Conservation (phyloP, 2,113 vertebrate genomes). For the Malurus cyaneus region DNA sequence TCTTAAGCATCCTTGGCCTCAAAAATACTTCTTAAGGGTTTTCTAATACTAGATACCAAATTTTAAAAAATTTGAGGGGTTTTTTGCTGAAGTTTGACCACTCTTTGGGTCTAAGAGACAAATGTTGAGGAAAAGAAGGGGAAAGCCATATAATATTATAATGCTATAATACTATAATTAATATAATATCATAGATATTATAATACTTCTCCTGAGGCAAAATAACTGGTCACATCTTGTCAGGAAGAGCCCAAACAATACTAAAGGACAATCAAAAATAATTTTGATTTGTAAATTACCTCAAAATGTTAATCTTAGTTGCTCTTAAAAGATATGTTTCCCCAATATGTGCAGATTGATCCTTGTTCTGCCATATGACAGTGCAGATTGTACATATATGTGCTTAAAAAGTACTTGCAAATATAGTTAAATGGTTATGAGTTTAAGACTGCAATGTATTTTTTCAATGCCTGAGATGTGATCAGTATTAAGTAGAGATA, state of each 20-base stretch:
- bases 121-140: neutral
- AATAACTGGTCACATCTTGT: neutral
- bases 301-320: neutral
- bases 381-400: neutral
- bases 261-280: neutral
- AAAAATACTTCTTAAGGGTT: neutral
- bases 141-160: neutral
- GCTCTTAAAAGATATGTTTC: neutral
- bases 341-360: neutral
- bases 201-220: neutral
- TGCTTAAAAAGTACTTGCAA: neutral
- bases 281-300: neutral
- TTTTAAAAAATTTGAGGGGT: accelerated
- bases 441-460: neutral
- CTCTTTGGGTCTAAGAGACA: neutral
- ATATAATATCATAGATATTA: too few relatives aligned
- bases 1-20: neutral
- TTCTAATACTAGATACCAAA: neutral
- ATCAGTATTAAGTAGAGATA: neutral
- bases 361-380: neutral
- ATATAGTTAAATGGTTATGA: neutral
- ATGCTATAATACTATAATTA: neutral
- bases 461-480: neutral
- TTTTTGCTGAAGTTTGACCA: neutral
- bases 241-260: neutral